Evolutionary conservation across 1,140 invertebrate genomes (phyloP), one percentile per base, ranked within the genome.

Genomic region (Anoplolepis gracilipes): DNA sequence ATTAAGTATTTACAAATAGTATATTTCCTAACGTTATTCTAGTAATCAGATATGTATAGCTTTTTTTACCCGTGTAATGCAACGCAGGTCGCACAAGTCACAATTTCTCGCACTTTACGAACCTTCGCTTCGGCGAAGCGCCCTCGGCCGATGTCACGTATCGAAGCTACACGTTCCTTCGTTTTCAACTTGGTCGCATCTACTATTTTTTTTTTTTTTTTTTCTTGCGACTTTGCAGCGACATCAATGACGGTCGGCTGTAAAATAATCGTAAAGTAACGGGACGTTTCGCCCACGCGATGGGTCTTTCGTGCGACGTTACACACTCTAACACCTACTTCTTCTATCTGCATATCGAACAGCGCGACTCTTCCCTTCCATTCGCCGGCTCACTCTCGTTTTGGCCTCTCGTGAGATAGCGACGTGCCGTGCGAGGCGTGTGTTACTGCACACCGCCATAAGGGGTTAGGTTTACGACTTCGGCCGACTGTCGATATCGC

Each of bases 251-350:
- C 57, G 55, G 53, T 36, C 42, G 77, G 64, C 28, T 67, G 79
- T 90, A 87, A 91, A 90, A 91, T 91, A 91, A 91, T 91, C 90
- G 90, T 91, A 91, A 91, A 91, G 77, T 89, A 90, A 91, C 87
- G 87, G 87, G 79, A 86, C 84, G 85, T 75, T 62, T 86, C 87
- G 85, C 90, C 87, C 75, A 91, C 90, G 85, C 75, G 59, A 84
- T 79, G 88, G 61, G 33, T 64, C 69, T 67, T 67, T 79, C 77
- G 84, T 59, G 36, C 87, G 73, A 69, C 79, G 89, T 85, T 86
- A 87, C 81, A 88, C 72, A 87, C 82, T 81, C 85, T 75, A 53
- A 89, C 88, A 89, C 88, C 88, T 89, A 89, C 88, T 89, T 89
- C 85, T 89, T 90, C 86, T 89, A 90, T 91, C 90, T 87, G 85